Evolutionary conservation across 2,888 invertebrate species (phyloP).

Genomic region (Rotaria sp.): DNA sequence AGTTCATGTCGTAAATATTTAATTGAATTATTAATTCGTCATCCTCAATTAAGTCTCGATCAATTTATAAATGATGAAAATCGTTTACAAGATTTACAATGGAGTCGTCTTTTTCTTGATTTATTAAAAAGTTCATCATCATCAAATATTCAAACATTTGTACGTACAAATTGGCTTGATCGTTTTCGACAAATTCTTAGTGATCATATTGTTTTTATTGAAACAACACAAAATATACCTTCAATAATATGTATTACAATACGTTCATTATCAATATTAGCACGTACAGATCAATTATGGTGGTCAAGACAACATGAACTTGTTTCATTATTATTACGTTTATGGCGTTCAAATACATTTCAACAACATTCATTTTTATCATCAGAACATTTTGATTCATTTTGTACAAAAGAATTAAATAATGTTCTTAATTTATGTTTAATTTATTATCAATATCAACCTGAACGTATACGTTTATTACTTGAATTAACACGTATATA

Average conservation of each 20-base stretch:
- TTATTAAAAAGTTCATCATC: constrained; percentile 2
- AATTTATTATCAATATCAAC: constrained; percentile 7
- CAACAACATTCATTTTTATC: constrained; percentile 13
- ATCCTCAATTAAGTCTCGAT: constrained; percentile 29
- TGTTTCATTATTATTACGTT: constrained; percentile 2
- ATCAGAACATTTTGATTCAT: not conserved
- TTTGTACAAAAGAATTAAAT: constrained; percentile 2
- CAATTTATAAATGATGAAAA: constrained; percentile 42
- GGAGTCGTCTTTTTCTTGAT: constrained; percentile 44
- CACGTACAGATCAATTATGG: not conserved
- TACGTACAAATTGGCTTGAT: not conserved
- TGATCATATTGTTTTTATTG: not conserved
- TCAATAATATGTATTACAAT: not conserved
- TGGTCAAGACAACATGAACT: constrained; percentile 25
- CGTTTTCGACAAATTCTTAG: constrained; percentile 19
- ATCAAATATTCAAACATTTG: constrained; percentile 8
- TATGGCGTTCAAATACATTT: constrained; percentile 16
- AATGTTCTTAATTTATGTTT: not conserved
- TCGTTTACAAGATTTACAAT: constrained; percentile 43
- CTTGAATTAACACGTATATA: constrained; percentile 27
- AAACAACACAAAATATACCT: not conserved
- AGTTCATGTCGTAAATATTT: not conserved
- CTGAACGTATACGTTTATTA: not conserved
- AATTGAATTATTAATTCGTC: constrained; percentile 24
- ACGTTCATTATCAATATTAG: not conserved